These are phyloP conservation scores for Alca torda DNA, from an alignment of 2,797 vertebrate genomes.

Conservation along the genomic window DNA sequence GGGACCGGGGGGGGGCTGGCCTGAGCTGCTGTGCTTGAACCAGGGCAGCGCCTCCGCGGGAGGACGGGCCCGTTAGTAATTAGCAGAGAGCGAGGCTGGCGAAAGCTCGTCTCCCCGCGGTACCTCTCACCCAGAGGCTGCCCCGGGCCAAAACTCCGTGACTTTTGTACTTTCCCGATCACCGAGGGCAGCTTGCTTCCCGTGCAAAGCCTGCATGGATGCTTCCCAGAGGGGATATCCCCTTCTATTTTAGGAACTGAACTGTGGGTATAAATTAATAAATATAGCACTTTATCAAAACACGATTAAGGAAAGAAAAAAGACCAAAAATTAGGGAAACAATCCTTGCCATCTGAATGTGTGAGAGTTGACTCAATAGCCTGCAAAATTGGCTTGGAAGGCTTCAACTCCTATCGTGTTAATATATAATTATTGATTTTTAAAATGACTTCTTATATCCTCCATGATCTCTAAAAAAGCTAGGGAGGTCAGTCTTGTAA, in stretches of 20 bases:
- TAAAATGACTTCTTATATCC: conserved; percentile 59
- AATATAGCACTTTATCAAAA: not conserved
- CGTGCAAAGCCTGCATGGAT: fast-evolving
- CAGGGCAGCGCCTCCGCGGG: not conserved
- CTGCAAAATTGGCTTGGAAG: conserved; percentile 34
- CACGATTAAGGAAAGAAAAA: not conserved
- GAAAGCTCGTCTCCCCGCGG: fast-evolving
- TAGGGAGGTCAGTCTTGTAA: conserved; percentile 54
- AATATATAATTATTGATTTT: conserved; percentile 72
- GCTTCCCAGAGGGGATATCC: not conserved
- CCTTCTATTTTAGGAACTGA: not conserved
- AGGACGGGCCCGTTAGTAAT: fast-evolving
- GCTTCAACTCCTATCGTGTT: not conserved
- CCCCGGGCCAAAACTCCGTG: not conserved
- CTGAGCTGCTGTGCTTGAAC: not conserved
- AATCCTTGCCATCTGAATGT: not conserved
- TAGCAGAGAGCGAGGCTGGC: not conserved
- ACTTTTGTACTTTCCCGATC: not conserved
- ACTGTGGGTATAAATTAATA: not conserved
- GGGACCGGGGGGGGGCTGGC: not conserved
- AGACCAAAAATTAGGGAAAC: not conserved
- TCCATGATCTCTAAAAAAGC: conserved; percentile 57
- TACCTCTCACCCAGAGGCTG: not conserved
- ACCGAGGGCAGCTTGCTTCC: not conserved
- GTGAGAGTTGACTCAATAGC: not conserved